Base-by-base conservation (phyloP, 2,113 vertebrate genomes). In the Callocephalon fimbriatum region DNA sequence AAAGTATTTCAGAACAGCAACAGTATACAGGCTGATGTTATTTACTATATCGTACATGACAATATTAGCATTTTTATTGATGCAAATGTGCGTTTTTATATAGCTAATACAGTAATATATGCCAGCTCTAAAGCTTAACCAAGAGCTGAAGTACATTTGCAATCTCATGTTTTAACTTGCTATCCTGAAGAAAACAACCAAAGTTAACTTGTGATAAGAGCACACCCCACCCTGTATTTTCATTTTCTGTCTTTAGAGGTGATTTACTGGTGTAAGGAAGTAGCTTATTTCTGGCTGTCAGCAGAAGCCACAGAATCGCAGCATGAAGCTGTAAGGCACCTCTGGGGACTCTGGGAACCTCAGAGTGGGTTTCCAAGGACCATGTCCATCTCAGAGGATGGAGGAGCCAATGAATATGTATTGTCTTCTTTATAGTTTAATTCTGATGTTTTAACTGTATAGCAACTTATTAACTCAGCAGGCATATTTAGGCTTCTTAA, bases 311-410 rank as follows among this genome's bases (percentile, higher is more conserved):
- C 12, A 40, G 63, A 61, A 61, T 70, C 10, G 9, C 48, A 47
- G 67, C 26, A 2, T 51, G 74, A 65, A 48, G 38, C 19, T 79
- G 38, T 47, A 47, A 78, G 31, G 11, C 1, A 8, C n/a, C 54
- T 71, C 59, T 44, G 74, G n/a, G 31, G 10, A 61, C 53, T 29
- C 32, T 35, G 56, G 32, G 56, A 35, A 35, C 32, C 35, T 59
- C 63, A 29, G 27, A 62, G 68, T 31, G 66, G 37, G 18, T 14
- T 77, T 19, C 16, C 50, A n/a, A 67, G 88, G 35, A 37, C 29
- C 0, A 0, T 65, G 15, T 35, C 63, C 21, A 22, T 90, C 50
- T 66, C 8, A 3, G 38, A 85, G 42, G 56, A 63, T 45, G n/a
- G 37, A 78, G 15, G 8, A 53, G 81, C 42, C 56, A 77, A 18